phyloP scores from a whole-genome alignment of 2,888 invertebrate genomes.

The Agrilus cyanescens region DNA sequence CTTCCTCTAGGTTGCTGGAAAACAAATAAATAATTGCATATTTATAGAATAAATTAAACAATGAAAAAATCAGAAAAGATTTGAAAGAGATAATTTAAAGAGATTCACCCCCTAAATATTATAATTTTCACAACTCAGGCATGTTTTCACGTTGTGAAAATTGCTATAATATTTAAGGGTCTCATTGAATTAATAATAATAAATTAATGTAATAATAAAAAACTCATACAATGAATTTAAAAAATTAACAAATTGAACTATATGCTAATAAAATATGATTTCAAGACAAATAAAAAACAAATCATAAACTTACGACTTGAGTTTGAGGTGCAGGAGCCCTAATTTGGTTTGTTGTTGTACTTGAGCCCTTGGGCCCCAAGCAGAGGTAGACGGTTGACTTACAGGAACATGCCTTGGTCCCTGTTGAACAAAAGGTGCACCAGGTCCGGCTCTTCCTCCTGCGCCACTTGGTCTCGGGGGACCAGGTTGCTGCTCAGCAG shows the following conservation, averaged over 20 bases:
- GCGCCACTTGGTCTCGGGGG: constrained; percentile 1
- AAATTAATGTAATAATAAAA: no score
- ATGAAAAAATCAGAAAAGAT: background rate
- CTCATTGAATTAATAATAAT: no score
- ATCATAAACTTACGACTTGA: background rate
- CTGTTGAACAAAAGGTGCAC: constrained; percentile 5
- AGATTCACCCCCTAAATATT: no score
- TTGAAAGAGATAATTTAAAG: no score
- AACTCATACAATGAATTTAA: no score
- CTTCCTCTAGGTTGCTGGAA: constrained; percentile 3
- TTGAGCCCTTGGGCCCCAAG: constrained; percentile 16
- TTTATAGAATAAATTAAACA: no score
- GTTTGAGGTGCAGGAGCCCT: constrained; percentile 7
- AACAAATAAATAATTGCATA: background rate
- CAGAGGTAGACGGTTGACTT: constrained; percentile 4
- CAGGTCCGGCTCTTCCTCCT: constrained; percentile 3
- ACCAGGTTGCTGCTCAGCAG: constrained; percentile 8
- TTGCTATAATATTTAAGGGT: no score
- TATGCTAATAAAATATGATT: no score
- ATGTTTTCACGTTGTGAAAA: no score
- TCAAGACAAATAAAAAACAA: no score
- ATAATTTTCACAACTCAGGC: no score
- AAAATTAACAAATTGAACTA: no score
- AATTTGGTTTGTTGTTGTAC: constrained; percentile 20
- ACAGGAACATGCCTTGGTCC: constrained; percentile 3